Evolutionary conservation across 1,140 invertebrate genomes (phyloP), one percentile per base, ranked within the genome.

Genomic region (Drosophila kohkoa): DNA sequence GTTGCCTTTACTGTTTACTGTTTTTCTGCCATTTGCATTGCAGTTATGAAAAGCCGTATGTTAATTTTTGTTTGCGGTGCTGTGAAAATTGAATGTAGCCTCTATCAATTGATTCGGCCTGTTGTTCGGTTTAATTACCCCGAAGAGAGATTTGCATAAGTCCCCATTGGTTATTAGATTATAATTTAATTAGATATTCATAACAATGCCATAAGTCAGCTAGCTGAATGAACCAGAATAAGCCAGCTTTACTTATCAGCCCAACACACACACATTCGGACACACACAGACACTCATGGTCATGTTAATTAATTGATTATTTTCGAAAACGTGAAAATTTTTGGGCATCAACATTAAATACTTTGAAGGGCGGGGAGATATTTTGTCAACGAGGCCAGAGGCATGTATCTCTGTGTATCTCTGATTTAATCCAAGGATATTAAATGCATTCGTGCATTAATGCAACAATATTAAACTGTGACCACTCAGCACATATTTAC

Each of bases 1-100:
- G 20, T 20, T 25, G 20, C 20, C 20, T 25, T 25, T 25, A 25
- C 20, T 25, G 20, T 25, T 25, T 32, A 32, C 32, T 5, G 43
- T 59, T 49, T 48, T 25, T 25, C 20, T 77, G 62, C 66, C 75
- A 80, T 76, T 80, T 80, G 76, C n/a, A 41, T 66, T 72, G 79
- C 52, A 79, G 70, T 77, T 82, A 83, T 80, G 41, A 59, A 72
- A 25, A 58, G 58, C 49, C 75, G 52, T 69, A 87, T 86, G 75
- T 70, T 82, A 82, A 85, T 49, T 74, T 15, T 13, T 46, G 15
- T 11, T 5, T 45, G 35, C 10, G 35, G 38, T n/a, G 38, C 38
- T 41, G 11, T 46, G 45, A 46, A 46, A 46, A 46, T 46, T 16
- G n/a, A 46, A 46, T 25, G 15, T 11, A 66, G 54, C 58, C 64